Evolutionary conservation across 2,797 vertebrate species (phyloP), one percentile per base, ranked within the genome.

Genomic region (Scomberomorus guttatus): DNA sequence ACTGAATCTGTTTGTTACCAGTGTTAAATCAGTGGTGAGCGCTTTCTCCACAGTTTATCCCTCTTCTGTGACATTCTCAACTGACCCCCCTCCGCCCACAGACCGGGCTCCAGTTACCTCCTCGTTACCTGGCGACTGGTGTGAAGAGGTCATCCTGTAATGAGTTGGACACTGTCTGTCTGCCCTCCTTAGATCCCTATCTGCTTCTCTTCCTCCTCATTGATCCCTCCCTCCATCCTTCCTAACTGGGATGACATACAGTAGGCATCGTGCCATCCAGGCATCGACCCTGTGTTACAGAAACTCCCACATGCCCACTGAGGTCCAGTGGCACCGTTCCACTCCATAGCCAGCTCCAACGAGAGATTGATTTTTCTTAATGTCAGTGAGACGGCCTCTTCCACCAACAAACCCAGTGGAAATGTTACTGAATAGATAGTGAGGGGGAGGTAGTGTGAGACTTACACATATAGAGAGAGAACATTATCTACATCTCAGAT

Each of bases 61-160:
- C 71, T 86, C 72, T 52, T 64, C 62, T 6, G 54, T 88, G 87
- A 87, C 89, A 82, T 90, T 90, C 46, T 88, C 76, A 25, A 66
- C 83, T 75, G 77, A 89, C 83, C 83, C 59, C 22, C 29, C 20
- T 54, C 65, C 84, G 11, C 80, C 88, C 66, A 82, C 80, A 69
- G 73, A 62, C 60, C 14, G 11, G 52, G 48, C 77, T 79, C 69
- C 57, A 18, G 70, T 85, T 82, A 56, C 88, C 73, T 80, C 71
- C 85, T 37, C 2, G 90, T 94, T 91, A 92, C 91, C 91, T 86
- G 68, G 93, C 84, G 82, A 93, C 89, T 25, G 81, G 88, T 88
- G 87, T 86, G 86, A 81, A 79, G 91, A 92, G 94, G 93, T 94
- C 92, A 85, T 69, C 61, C 72, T 63, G 67, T 94, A 94, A 95